These are phyloP conservation scores for Cordylochernes scorpioides DNA, from an alignment of 2,888 invertebrate genomes.

Conservation along the genomic window DNA sequence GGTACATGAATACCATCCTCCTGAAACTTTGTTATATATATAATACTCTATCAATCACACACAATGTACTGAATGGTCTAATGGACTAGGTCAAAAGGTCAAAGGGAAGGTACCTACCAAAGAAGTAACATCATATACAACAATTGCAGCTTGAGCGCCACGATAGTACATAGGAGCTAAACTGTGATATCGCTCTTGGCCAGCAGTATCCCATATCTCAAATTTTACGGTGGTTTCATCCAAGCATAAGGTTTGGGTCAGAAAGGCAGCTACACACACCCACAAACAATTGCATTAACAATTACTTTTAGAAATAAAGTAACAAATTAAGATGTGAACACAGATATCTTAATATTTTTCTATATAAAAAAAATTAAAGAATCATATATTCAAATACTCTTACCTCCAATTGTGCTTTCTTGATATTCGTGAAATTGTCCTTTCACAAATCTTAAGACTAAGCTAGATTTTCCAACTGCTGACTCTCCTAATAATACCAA, in stretches of 20 bases:
- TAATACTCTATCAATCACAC: too few species aligned
- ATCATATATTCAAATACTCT: too few species aligned
- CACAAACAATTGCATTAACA: too few species aligned
- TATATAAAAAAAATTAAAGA: too few species aligned
- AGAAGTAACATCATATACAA: constrained; percentile 98
- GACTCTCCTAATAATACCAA: constrained; percentile 93
- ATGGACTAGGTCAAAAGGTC: too few species aligned
- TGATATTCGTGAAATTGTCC: constrained; percentile 99
- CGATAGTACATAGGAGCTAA: constrained; percentile 98
- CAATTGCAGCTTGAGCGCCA: constrained; percentile 91
- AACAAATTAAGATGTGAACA: too few species aligned
- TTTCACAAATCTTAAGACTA: constrained; percentile 96
- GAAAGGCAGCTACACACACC: constrained; percentile 93
- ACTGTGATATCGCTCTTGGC: constrained; percentile 96
- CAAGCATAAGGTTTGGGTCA: constrained; percentile 95
- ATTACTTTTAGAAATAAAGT: too few species aligned
- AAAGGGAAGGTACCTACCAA: constrained; percentile 33
- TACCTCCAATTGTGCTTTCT: constrained; percentile 64
- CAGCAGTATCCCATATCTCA: constrained; percentile 99
- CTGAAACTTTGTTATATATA: too few species aligned
- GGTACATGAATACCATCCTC: too few species aligned
- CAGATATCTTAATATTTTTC: too few species aligned
- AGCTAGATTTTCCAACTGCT: constrained; percentile 94
- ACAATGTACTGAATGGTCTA: too few species aligned
- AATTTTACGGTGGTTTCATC: constrained; percentile 97